A percentile compares a stretch with the other conserved stretches of the same genome.
Conservation (phyloP, 37 sponge, comb jelly and placozoan genomes). For the Chondrosia reniformis region DNA sequence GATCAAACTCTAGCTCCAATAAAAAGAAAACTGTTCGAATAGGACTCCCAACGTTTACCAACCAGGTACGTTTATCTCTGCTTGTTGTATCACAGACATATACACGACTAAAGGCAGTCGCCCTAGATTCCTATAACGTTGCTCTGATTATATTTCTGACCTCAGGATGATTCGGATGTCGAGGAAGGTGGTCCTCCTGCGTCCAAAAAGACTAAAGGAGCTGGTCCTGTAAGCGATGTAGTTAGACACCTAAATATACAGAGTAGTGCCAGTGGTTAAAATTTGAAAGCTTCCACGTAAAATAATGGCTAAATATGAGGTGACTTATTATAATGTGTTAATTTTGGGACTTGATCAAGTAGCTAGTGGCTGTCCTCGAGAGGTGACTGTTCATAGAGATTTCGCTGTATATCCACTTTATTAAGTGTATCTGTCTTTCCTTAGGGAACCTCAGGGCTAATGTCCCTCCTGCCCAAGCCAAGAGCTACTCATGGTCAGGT, state of each 20-base stretch:
- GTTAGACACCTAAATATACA: no score
- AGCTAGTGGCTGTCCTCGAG: background rate
- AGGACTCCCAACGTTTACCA: background rate
- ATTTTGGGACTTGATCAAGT: background rate
- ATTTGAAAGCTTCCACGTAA: background rate
- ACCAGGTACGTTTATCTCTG: background rate
- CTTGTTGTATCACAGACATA: background rate
- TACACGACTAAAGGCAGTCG: background rate
- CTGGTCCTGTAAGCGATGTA: background rate
- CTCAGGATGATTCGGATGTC: constrained; percentile 39
- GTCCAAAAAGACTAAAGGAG: background rate
- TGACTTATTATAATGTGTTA: background rate
- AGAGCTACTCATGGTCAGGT: background rate
- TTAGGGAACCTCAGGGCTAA: constrained; percentile 29
- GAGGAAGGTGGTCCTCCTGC: constrained; percentile 8
- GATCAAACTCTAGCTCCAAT: background rate
- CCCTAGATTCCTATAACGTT: background rate
- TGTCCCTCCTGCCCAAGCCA: constrained; percentile 58
- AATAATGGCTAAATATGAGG: background rate
- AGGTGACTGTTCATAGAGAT: background rate
- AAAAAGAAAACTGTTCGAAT: background rate
- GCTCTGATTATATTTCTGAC: background rate
- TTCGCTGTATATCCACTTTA: background rate
- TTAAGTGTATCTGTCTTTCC: background rate
- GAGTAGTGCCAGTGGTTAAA: no score